These are phyloP conservation scores for Eidolon helvum DNA, from an alignment of 2,113 vertebrate species.

Conservation along the genomic window DNA sequence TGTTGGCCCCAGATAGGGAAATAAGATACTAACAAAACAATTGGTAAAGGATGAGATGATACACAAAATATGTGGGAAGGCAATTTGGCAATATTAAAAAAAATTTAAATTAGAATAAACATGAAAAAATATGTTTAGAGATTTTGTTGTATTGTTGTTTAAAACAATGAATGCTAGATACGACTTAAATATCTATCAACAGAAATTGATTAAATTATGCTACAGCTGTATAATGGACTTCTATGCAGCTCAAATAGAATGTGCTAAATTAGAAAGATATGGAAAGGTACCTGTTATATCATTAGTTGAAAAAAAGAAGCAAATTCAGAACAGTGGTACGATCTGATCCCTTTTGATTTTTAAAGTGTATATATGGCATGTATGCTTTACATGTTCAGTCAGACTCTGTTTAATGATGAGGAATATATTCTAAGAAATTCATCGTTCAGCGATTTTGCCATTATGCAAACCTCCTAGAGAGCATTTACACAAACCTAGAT, in stretches of 20 bases:
- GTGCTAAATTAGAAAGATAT: neutral
- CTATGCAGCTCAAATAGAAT: neutral
- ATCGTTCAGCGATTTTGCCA: neutral
- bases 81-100: neutral
- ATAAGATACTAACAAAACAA: neutral
- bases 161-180: neutral
- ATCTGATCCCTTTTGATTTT: neutral
- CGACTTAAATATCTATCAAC: neutral
- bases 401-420: neutral
- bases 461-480: neutral
- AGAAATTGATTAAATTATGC: neutral
- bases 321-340: neutral
- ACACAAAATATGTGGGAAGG: neutral
- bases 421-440: neutral
- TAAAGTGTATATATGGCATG: neutral
- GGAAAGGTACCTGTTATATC: neutral
- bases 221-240: neutral
- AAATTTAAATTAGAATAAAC: neutral
- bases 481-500: no score
- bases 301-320: neutral
- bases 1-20: neutral
- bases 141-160: neutral
- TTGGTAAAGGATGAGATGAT: neutral
- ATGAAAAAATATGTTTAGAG: neutral
- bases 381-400: neutral